Base-by-base conservation (phyloP, 2,888 invertebrate genomes). In the Parapristionchus giblindavisi region DNA sequence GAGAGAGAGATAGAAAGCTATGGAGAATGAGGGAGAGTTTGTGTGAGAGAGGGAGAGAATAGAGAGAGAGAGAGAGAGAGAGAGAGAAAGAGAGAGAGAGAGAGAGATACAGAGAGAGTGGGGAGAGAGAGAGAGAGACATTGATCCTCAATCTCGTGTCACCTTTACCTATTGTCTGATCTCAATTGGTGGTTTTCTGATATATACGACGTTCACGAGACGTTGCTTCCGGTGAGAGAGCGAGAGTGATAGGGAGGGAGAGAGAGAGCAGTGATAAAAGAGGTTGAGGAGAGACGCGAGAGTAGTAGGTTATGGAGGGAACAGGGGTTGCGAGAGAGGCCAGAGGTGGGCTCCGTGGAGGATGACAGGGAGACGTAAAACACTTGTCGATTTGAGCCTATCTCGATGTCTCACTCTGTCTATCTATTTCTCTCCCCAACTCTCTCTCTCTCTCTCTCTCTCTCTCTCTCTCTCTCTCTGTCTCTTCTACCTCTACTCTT, bases 391-490 rank as follows among this genome's bases (percentile, higher is more conserved):
- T n/a, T n/a, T n/a, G n/a, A n/a, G n/a, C n/a, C n/a, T n/a, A n/a
- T n/a, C n/a, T n/a, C n/a, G n/a, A 17, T 43, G 43, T 43, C 11
- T 43, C 43, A 43, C 8, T 43, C 43, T 8, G 17, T 17, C 38
- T 43, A 63, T 63, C 40, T 63, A 27, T 63, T 43, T 40, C 29
- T n/a, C 63, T 4, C 11, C 36, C n/a, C n/a, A 14, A 24, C 43
- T 8, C 17, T 27, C 27, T 6, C 8, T 34, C 36, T 14, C 36
- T 60, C 60, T 21, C 60, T 60, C 65, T 40, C 27, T 36, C 32
- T 75, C 48, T 66, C 43, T 76, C 56, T 66, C 36, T 77, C 52
- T 51, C 58, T 40, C 65, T 77, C 54, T 73, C 54, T 51, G 14
- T 32, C 27, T 40, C n/a, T n/a, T n/a, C n/a, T n/a, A 54, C 70